Evolutionary conservation across 2,797 vertebrate species (phyloP).

Genomic region (Cheirogaleus major): DNA sequence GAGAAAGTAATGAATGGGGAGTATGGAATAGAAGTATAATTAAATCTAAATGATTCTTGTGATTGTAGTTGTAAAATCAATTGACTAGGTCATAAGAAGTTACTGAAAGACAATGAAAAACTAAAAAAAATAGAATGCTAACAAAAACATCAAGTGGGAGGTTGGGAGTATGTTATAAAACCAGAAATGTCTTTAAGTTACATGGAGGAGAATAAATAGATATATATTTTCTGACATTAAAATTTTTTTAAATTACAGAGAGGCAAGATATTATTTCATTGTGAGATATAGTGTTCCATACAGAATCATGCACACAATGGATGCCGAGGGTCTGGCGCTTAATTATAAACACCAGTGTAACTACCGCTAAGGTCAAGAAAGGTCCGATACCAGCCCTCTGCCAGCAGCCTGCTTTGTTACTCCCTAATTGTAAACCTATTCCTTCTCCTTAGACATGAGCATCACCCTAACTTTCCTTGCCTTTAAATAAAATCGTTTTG

Average conservation of each 20-base stretch:
- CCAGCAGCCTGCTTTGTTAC: background rate
- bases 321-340: background rate
- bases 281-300: background rate
- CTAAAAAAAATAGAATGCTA: background rate
- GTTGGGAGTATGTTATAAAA: background rate
- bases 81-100: background rate
- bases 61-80: background rate
- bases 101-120: background rate
- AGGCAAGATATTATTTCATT: background rate
- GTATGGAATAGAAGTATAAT: background rate
- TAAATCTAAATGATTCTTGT: background rate
- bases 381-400: no score
- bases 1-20: background rate
- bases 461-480: background rate
- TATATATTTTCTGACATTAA: background rate
- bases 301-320: background rate
- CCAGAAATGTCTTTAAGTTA: background rate
- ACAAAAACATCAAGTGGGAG: background rate
- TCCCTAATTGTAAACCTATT: background rate
- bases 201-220: background rate
- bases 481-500: background rate
- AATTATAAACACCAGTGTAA: background rate
- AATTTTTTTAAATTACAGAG: background rate
- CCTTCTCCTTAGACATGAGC: background rate
- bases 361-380: background rate